Evolutionary conservation across 2,888 invertebrate genomes (phyloP).

Genomic region (Parnassius smintheus): DNA sequence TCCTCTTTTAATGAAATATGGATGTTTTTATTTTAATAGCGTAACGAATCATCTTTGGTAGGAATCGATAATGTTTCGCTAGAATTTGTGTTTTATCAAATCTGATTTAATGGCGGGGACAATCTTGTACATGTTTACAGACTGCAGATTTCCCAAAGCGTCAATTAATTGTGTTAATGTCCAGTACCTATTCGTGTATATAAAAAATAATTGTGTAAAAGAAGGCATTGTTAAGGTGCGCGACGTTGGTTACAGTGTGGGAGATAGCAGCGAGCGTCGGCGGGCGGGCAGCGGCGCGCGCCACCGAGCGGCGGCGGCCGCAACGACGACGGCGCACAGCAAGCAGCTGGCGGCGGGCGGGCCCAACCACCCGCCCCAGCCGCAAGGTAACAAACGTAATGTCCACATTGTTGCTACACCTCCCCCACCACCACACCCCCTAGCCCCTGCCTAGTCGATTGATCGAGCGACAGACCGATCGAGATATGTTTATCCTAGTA

Average conservation of each 20-base stretch:
- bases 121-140: too few species aligned
- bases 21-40: too few species aligned
- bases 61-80: too few species aligned
- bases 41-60: too few species aligned
- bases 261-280: constrained; percentile 66
- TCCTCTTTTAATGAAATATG: too few species aligned
- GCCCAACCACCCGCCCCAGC: constrained; percentile 85
- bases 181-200: too few species aligned
- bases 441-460: background rate
- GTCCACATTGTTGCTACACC: constrained; percentile 60
- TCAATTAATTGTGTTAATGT: too few species aligned
- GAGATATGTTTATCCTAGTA: background rate
- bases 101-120: too few species aligned
- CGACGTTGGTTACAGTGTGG: constrained; percentile 56
- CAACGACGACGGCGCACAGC: constrained; percentile 90
- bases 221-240: background rate
- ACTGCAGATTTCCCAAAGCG: too few species aligned
- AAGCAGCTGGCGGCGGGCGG: constrained; percentile 90
- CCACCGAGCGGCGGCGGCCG: constrained; percentile 72
- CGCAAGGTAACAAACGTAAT: constrained; percentile 82
- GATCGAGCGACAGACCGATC: background rate
- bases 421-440: constrained; percentile 33
- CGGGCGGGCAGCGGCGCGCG: constrained; percentile 51
- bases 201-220: too few species aligned
- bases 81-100: too few species aligned